Evolutionary conservation across 2,888 invertebrate genomes (phyloP).

Genomic region (Eupelmus urozonus): DNA sequence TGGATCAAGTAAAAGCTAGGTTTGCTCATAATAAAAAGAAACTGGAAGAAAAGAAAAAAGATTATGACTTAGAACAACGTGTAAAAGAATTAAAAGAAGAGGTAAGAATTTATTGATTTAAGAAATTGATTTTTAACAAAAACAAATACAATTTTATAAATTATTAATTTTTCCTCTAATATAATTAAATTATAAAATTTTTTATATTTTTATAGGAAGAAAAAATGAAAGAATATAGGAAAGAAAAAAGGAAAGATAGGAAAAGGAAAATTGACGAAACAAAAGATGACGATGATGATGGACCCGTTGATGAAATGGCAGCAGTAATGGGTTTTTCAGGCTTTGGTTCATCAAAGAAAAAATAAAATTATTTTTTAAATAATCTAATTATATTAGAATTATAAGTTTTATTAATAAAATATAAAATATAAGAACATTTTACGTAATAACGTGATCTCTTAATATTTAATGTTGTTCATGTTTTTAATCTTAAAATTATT

Average conservation of each 20-base stretch:
- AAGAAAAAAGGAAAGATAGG: constrained; percentile 92
- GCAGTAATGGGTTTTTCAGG: constrained; percentile 97
- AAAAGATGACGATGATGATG: constrained; percentile 78
- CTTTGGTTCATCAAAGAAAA: constrained; percentile 91
- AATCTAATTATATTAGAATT: background rate
- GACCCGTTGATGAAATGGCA: constrained; percentile 82
- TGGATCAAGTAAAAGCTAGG: constrained; percentile 95
- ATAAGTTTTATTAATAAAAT: background rate
- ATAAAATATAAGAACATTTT: background rate
- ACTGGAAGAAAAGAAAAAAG: constrained; percentile 95
- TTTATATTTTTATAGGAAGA: constrained; percentile 84
- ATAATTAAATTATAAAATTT: constrained; percentile 19
- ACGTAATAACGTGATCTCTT: background rate
- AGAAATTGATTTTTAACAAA: too few species aligned
- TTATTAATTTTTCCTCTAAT: background rate
- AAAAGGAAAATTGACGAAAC: constrained; percentile 89
- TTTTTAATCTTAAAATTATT: background rate
- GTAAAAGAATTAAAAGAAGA: constrained; percentile 96
- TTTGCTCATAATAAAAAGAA: constrained; percentile 96
- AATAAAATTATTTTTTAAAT: constrained; percentile 65
- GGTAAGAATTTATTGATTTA: constrained; percentile 77
- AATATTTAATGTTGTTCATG: too few species aligned
- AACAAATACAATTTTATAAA: constrained; percentile 9
- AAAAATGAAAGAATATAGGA: constrained; percentile 91
- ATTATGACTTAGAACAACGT: constrained; percentile 94